Evolutionary conservation across 2,888 invertebrate genomes (phyloP).

Genomic region (Podabrus alpinus): DNA sequence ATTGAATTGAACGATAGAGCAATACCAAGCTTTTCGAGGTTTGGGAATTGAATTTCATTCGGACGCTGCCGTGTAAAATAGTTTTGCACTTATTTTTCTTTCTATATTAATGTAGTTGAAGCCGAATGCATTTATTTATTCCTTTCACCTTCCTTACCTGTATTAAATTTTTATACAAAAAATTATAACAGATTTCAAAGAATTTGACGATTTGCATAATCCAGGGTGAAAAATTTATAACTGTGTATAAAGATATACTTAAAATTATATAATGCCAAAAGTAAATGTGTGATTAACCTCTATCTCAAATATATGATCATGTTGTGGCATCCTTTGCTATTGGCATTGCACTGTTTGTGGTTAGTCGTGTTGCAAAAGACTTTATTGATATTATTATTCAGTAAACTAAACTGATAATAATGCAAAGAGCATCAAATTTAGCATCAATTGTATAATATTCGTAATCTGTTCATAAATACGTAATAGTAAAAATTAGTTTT

Average conservation of each 20-base stretch:
- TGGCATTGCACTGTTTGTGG: constrained; percentile 17
- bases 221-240: neutral
- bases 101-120: constrained; percentile 17
- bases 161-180: neutral
- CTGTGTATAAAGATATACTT: too few species aligned
- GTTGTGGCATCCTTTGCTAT: constrained; percentile 17
- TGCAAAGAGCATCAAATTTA: neutral
- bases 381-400: constrained; percentile 7
- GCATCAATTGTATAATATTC: neutral
- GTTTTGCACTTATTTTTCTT: constrained; percentile 21
- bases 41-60: constrained; percentile 45
- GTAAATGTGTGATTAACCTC: neutral
- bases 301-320: constrained; percentile 1
- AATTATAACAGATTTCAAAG: neutral
- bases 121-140: neutral
- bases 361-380: constrained; percentile 8
- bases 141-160: neutral
- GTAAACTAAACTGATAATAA: neutral
- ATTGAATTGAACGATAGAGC: constrained; percentile 54
- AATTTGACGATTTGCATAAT: neutral
- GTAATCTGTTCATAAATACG: neutral
- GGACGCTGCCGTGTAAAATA: constrained; percentile 23
- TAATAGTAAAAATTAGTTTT: too few species aligned
- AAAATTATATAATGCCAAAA: neutral
- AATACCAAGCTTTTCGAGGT: constrained; percentile 45